Base-by-base conservation (phyloP, 2,797 vertebrate genomes). In the Iguana delicatissima region DNA sequence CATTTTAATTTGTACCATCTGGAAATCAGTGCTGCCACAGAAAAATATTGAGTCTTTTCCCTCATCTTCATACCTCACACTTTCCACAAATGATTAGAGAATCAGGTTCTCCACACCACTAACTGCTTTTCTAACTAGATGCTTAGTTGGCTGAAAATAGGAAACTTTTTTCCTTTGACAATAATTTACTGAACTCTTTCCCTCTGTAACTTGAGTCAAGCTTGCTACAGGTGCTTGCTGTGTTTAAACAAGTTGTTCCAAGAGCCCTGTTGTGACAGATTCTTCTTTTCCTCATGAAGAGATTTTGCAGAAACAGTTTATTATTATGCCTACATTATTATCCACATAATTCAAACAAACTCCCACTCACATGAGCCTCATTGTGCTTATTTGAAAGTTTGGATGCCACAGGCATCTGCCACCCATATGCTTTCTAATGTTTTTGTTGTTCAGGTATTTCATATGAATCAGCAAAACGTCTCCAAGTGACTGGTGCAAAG, bases 201-300 rank as follows among this genome's bases (percentile, higher is more conserved):
- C 82, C 79, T 20, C 38, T 84, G n/a, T 42, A 88, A 64, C 42
- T 46, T 55, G 50, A 74, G 74, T 64, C 7, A 80, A n/a, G 67
- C 74, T 42, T 32, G 46, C 57, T 81, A 59, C 26, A 35, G 26
- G 46, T 85, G 29, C n/a, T 79, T 74, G 42, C 73, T 82, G 57
- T 62, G 32, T 77, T 85, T 26, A 72, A 86, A 85, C 77, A 81
- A 87, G 80, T 85, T 80, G 46, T 77, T 29, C 46, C 42, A 69
- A 67, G 55, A 32, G 55, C 50, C 84, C 55, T 72, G 16, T 80
- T 91, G 67, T 81, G 80, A 81, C 24, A 74, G 42, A 73, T 89
- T 84, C 14, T 80, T 74, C 57, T 52, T 59, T 73, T 90, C 26
- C 38, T 64, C 50, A 29, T 55, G 64, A 42, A 80, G 13, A 42